These are phyloP conservation scores for Pleuronectes platessa DNA, from an alignment of 2,113 vertebrate species.

Conservation along the genomic window DNA sequence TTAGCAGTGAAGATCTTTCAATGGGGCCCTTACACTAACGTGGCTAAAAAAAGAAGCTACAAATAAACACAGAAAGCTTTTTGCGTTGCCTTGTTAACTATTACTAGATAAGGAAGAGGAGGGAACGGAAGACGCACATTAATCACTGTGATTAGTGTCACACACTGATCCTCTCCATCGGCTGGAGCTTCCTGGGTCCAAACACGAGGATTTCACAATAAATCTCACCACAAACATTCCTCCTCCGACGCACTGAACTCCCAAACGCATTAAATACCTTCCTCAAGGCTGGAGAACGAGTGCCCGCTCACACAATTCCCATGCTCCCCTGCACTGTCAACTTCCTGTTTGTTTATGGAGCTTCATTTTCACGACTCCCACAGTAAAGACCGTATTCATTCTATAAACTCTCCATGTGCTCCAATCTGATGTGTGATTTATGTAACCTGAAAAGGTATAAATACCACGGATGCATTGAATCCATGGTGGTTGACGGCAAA, in stretches of 20 bases:
- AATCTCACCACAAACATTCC: constrained; percentile 50
- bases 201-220: constrained; percentile 24
- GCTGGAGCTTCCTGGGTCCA: constrained; percentile 6
- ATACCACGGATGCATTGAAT: constrained; percentile 3
- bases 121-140: not conserved
- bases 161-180: constrained; percentile 9
- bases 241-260: constrained; percentile 21
- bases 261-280: constrained; percentile 56
- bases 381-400: constrained; percentile 9
- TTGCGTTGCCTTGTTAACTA: not conserved
- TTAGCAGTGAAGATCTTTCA: no score
- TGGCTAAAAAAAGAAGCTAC: not conserved
- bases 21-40: no score
- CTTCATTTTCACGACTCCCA: constrained; percentile 57
- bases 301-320: constrained; percentile 61
- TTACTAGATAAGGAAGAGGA: not conserved
- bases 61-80: constrained; percentile 2
- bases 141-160: constrained; percentile 12
- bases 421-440: constrained; percentile 5
- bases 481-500: constrained; percentile 22
- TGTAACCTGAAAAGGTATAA: constrained; percentile 15
- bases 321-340: constrained; percentile 60
- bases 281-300: constrained; percentile 46
- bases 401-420: constrained; percentile 5
- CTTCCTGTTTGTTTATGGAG: constrained; percentile 74